Evolutionary conservation across 2,797 vertebrate species (phyloP), one percentile per base, ranked within the genome.

Genomic region (Lateolabrax maculatus): DNA sequence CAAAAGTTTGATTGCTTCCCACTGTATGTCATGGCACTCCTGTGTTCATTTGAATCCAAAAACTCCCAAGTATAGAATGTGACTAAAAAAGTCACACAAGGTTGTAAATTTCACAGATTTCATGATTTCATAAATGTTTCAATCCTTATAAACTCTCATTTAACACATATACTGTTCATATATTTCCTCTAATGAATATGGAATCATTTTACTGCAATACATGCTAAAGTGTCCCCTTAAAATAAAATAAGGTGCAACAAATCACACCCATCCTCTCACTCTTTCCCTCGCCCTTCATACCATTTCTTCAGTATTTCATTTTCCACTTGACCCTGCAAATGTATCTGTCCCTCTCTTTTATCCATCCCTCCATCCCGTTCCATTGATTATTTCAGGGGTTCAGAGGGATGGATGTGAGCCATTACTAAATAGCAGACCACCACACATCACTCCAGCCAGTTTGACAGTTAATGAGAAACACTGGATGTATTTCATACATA

Each of bases 401-500:
- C 84, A 73, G 80, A 78, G 85, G 79, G 72, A 88, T 93, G 83
- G 82, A 92, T 92, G 87, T 83, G 84, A 89, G 84, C 81, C 79
- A 92, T 94, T 93, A 91, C 90, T 84, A 89, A 92, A 86, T 76
- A 92, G 84, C 89, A 82, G 90, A 81, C 81, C 65, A 58, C 81
- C 81, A 87, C 87, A 89, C 79, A 90, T 94, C 93, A 92, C 79
- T 80, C 69, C 77, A 75, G 75, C 86, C 81, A 63, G 65, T 66
- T 65, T 89, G 92, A 92, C 91, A 90, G 82, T 80, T 91, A 93
- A 94, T 93, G 89, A 93, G 91, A 92, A 87, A 75, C 77, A 75
- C 72, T 71, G 69, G 68, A 84, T 88, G 84, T 85, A 87, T 87
- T 87, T 93, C 89, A 91, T 86, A 89, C 64, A 41, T 62, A 81